Percentiles rank a stretch among this genome's conserved stretches.
Conservation (phyloP, 1,140 invertebrate species). For the Drosophila tani region DNA sequence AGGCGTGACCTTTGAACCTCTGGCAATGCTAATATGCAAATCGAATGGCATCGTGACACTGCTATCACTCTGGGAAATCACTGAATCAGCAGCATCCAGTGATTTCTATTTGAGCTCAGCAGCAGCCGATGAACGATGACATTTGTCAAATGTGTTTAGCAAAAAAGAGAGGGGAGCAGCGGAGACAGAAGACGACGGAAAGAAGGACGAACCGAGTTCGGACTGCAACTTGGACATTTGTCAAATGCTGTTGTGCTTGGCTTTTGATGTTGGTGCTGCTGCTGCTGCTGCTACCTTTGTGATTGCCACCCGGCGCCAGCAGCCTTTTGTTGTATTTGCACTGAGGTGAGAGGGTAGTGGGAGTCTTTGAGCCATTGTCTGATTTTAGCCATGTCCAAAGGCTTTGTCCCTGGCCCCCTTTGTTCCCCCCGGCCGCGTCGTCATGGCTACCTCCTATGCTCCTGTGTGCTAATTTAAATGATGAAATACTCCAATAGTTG, state of each 20-base stretch:
- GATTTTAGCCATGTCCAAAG: constrained; percentile 48
- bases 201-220: neutral
- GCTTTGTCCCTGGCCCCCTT: constrained; percentile 37
- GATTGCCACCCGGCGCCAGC: constrained; percentile 33
- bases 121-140: constrained; percentile 49
- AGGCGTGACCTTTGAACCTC: constrained; percentile 28
- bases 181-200: neutral
- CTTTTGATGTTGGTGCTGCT: constrained; percentile 37
- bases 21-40: constrained; percentile 50
- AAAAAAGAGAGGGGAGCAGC: constrained; percentile 10
- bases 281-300: constrained; percentile 36
- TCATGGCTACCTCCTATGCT: constrained; percentile 46
- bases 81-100: constrained; percentile 53
- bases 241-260: constrained; percentile 69
- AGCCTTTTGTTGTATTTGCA: constrained; percentile 65
- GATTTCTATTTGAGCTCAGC: constrained; percentile 51
- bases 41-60: constrained; percentile 59
- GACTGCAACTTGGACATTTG: constrained; percentile 71
- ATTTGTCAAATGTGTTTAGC: constrained; percentile 65
- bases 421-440: constrained; percentile 32
- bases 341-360: constrained; percentile 2
- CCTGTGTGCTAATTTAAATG: constrained; percentile 75
- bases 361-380: constrained; percentile 68
- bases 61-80: constrained; percentile 69
- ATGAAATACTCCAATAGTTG: constrained; percentile 62